Evolutionary conservation across 2,113 vertebrate species (phyloP).

Genomic region (Podarcis muralis): DNA sequence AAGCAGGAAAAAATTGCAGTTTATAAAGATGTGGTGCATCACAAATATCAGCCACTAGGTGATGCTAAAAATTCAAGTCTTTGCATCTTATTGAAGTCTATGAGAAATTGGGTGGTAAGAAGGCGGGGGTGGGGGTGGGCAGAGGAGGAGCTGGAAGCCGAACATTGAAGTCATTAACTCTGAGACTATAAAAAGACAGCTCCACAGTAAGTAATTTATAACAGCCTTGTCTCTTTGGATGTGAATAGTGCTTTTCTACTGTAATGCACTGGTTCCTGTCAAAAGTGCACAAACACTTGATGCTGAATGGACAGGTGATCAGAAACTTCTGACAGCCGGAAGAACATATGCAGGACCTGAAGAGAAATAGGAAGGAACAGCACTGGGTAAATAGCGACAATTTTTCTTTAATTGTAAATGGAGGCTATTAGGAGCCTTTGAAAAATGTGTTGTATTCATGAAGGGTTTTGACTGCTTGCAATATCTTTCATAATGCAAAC

Average conservation of each 20-base stretch:
- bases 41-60: slow-evolving; percentile 62
- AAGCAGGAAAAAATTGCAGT: background rate
- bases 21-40: background rate
- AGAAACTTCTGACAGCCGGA: slow-evolving; percentile 37
- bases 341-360: background rate
- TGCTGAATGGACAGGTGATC: slow-evolving; percentile 26
- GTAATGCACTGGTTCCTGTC: slow-evolving; percentile 32
- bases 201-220: slow-evolving; percentile 60
- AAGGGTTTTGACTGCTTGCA: background rate
- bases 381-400: slow-evolving; percentile 59
- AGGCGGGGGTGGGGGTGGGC: slow-evolving; percentile 14
- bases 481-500: slow-evolving; percentile 24
- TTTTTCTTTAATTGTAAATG: slow-evolving; percentile 48
- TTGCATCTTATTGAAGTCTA: background rate
- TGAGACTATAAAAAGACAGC: slow-evolving; percentile 68
- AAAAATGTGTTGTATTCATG: background rate
- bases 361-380: slow-evolving; percentile 47
- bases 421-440: slow-evolving; percentile 10
- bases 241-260: slow-evolving; percentile 39
- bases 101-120: slow-evolving; percentile 37
- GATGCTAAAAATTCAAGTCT: slow-evolving; percentile 55
- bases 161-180: slow-evolving; percentile 61
- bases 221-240: slow-evolving; percentile 56
- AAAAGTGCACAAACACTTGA: slow-evolving; percentile 19
- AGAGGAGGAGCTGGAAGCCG: slow-evolving; percentile 58